phyloP scores from a whole-genome alignment of 2,888 invertebrate genomes.

The Cantharis flavilabris region DNA sequence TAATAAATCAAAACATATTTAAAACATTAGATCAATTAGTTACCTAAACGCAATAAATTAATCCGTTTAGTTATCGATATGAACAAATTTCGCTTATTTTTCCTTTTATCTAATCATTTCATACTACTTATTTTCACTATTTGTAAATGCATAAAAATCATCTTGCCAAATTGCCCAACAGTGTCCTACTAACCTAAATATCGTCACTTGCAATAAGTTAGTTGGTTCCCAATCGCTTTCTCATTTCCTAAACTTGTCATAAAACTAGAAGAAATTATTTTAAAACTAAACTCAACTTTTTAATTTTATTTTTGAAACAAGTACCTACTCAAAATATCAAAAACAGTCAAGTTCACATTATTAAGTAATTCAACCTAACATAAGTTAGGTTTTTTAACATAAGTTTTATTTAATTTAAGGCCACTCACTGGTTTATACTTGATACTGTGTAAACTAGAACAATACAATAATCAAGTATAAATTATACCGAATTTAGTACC shows the following conservation, averaged over 20 bases:
- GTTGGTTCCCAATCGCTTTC: constrained; percentile 12
- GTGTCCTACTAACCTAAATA: constrained; percentile 38
- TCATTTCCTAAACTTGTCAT: constrained; percentile 14
- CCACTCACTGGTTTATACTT: neutral
- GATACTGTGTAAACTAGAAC: neutral
- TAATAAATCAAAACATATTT: neutral
- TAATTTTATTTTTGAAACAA: neutral
- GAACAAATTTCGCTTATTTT: neutral
- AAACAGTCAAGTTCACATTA: neutral
- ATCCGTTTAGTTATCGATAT: neutral
- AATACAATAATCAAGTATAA: neutral
- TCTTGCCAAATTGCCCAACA: constrained; percentile 35
- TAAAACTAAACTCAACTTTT: constrained; percentile 1
- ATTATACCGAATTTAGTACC: neutral
- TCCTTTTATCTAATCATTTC: neutral
- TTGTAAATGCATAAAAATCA: constrained; percentile 23
- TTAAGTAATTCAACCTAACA: neutral
- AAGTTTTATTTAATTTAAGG: neutral
- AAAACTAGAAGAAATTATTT: constrained; percentile 20
- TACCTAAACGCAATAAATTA: neutral
- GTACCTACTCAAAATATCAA: neutral
- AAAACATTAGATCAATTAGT: neutral
- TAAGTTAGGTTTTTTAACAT: too few species aligned
- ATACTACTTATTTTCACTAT: constrained; percentile 13
- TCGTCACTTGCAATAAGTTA: constrained; percentile 22